Conservation (phyloP, 2,888 invertebrate species). For the Hirudinaria manillensis region DNA sequence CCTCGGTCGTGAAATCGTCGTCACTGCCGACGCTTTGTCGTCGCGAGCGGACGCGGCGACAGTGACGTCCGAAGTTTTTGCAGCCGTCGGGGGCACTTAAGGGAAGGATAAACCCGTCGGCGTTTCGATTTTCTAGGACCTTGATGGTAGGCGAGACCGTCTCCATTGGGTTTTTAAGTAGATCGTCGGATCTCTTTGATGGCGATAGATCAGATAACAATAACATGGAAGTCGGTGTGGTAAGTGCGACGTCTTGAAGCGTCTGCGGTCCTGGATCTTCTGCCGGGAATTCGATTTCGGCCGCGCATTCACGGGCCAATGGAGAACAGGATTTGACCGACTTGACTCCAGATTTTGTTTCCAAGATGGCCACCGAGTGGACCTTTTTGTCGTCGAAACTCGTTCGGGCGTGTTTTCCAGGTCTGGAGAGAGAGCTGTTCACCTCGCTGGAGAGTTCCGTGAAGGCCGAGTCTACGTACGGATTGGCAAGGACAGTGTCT, state of each 20-base stretch:
- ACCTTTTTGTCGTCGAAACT: too few species aligned
- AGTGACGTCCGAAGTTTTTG: not conserved
- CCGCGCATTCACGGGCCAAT: too few species aligned
- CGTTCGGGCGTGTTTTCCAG: too few species aligned
- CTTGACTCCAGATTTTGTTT: too few species aligned
- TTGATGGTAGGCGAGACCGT: not conserved
- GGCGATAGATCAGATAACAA: not conserved
- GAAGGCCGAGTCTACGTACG: not conserved
- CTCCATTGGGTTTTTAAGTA: not conserved
- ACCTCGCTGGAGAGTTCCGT: not conserved
- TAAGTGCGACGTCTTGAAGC: too few species aligned
- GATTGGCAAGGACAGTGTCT: slow-evolving; percentile 8
- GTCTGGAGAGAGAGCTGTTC: too few species aligned
- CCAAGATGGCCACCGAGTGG: too few species aligned
- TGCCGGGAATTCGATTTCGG: too few species aligned
- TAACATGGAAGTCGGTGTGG: not conserved
- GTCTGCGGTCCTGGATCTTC: too few species aligned
- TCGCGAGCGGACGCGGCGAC: not conserved
- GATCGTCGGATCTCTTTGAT: not conserved
- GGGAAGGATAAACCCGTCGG: not conserved
- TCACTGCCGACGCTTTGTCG: not conserved
- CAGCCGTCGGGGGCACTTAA: too few species aligned
- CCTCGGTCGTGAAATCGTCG: not conserved
- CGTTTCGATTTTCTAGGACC: not conserved
- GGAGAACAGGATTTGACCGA: too few species aligned